Evolutionary conservation across 37 sponge, comb jelly and placozoan genomes (phyloP).

Genomic region (Petrosia ficiformis): DNA sequence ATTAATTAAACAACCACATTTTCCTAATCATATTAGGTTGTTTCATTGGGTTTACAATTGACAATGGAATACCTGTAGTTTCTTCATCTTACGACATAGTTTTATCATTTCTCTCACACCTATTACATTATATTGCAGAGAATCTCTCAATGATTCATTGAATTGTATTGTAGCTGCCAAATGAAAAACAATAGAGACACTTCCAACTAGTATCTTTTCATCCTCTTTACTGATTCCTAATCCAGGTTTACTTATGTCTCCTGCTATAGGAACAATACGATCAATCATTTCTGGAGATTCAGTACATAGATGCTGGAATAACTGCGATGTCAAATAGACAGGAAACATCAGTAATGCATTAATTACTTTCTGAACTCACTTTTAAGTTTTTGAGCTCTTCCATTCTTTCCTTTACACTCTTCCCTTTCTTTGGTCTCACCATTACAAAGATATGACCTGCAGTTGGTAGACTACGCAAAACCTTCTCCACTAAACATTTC

Average conservation of each 20-base stretch:
- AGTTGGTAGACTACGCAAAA: slow-evolving; percentile 61
- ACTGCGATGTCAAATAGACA: too few species aligned
- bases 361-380: slow-evolving; percentile 43
- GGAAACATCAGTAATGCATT: too few species aligned
- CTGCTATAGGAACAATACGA: slow-evolving; percentile 53
- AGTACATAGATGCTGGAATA: slow-evolving; percentile 58
- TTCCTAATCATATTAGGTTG: slow-evolving; percentile 37
- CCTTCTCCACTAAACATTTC: slow-evolving; percentile 82
- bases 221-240: slow-evolving; percentile 76
- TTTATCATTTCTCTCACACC: not conserved
- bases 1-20: slow-evolving; percentile 3
- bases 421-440: slow-evolving; percentile 66
- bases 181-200: too few species aligned
- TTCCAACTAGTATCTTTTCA: slow-evolving; percentile 35
- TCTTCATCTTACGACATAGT: too few species aligned
- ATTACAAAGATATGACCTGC: slow-evolving; percentile 59
- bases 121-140: not conserved
- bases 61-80: too few species aligned
- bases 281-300: slow-evolving; percentile 48
- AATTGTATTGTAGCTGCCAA: too few species aligned
- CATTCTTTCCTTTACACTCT: slow-evolving; percentile 53
- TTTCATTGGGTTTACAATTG: slow-evolving; percentile 24
- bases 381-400: slow-evolving; percentile 26
- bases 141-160: too few species aligned
- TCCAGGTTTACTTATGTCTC: slow-evolving; percentile 46